Evolutionary conservation across 2,888 invertebrate genomes (phyloP), one percentile per base, ranked within the genome.

Genomic region (Aporophyla nigra): DNA sequence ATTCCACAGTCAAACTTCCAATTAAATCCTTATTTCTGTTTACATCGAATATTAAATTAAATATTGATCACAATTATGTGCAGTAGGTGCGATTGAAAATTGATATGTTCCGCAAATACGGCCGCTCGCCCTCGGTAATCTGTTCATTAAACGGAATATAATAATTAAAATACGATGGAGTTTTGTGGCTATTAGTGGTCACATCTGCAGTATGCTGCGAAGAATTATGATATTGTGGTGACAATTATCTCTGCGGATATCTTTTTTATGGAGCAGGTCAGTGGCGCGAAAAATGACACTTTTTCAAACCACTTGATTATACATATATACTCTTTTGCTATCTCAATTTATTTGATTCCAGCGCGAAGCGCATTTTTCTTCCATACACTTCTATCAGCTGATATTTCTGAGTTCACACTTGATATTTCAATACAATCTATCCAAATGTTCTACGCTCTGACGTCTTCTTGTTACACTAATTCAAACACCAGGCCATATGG

Each of bases 111-210:
- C 40, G 40, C 68, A 68, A 83, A 82, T 69, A 80, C 33, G 56
- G 66, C 6, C 56, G 68, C 27, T 46, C 56, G 53, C 56, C 63
- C 27, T 46, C 56, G 53, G 80, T 70, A 82, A 83, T 83, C 68
- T 80, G 80, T 80, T 82, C 76, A 82, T 83, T 82, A 80, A 83
- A 83, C 69, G 68, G 74, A 46, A 71, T 69, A 80, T 82, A 72
- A 82, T 82, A 72, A 82, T 82, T 82, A 82, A 82, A 72, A 82
- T 80, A 82, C 84, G 75, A 82, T 83, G 80, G 75, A 80, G 69
- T 54, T 70, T 72, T 68, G 66, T 33, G 69, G 61, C 76, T 84
- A 83, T 82, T 82, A 83, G 82, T 54, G 82, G 82, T 83, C 82
- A 53, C 76, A 79, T 83, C 82, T 83, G 80, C 66, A 83, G 75